phyloP scores from a whole-genome alignment of 2,888 invertebrate genomes.

The Athalia rosae region DNA sequence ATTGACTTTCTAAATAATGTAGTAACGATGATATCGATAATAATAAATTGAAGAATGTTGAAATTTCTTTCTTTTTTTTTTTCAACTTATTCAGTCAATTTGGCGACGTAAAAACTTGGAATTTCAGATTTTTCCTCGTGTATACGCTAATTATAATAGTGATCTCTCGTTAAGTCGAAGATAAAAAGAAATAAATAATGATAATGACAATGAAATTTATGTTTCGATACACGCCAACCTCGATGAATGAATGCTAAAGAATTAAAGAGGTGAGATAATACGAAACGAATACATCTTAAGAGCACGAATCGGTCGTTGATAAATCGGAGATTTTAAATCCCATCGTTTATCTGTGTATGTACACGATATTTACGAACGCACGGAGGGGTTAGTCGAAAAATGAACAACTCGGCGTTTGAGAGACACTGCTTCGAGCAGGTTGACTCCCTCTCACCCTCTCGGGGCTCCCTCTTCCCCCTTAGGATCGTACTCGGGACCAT shows the following conservation, averaged over 20 bases:
- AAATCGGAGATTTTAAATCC: neutral
- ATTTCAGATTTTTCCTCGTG: too few species aligned
- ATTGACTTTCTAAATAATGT: neutral
- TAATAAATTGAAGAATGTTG: neutral
- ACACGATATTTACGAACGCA: too few species aligned
- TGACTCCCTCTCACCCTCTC: conserved; percentile 60
- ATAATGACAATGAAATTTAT: too few species aligned
- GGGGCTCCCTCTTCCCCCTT: conserved; percentile 50
- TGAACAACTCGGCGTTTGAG: conserved; percentile 55
- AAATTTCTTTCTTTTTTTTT: neutral
- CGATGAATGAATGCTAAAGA: too few species aligned
- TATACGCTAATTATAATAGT: too few species aligned
- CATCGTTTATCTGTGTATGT: neutral
- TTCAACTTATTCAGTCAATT: neutral
- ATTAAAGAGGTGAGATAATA: too few species aligned
- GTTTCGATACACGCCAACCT: too few species aligned
- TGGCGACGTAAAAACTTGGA: too few species aligned
- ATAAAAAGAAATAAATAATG: too few species aligned
- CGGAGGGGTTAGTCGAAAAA: neutral
- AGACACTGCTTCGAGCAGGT: conserved; percentile 69
- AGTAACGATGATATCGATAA: neutral
- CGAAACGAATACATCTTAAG: too few species aligned
- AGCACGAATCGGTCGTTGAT: too few species aligned
- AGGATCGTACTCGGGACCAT: conserved; percentile 50
- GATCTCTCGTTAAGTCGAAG: too few species aligned